Percentiles rank a stretch among this genome's conserved stretches.
Conservation (phyloP, 1,140 invertebrate genomes). For the Drosophila miranda region DNA sequence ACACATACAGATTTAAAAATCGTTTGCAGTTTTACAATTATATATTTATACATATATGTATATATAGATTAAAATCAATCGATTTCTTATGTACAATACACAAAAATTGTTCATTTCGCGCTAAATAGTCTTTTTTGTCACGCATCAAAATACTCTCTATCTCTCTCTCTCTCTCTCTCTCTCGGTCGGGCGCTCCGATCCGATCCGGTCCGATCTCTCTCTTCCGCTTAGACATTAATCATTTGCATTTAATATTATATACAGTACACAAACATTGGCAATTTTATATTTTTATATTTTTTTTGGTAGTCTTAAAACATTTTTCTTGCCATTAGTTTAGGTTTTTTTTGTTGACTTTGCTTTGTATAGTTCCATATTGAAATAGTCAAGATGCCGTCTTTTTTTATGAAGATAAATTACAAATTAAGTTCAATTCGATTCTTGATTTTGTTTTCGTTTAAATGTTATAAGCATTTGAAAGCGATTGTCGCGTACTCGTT, state of each 20-base stretch:
- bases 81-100: conserved; percentile 75
- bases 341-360: conserved; percentile 43
- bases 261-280: conserved; percentile 69
- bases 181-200: too few relatives aligned
- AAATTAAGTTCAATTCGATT: conserved; percentile 55
- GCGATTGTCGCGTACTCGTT: conserved; percentile 76
- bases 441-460: conserved; percentile 19
- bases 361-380: conserved; percentile 66
- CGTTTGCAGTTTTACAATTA: conserved; percentile 70
- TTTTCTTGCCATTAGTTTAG: conserved; percentile 25
- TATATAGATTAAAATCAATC: conserved; percentile 74
- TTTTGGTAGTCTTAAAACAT: conserved; percentile 58
- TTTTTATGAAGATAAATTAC: conserved; percentile 39
- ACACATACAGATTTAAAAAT: conserved; percentile 76
- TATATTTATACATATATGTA: conserved; percentile 51
- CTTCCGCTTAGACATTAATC: conserved; percentile 58
- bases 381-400: conserved; percentile 42
- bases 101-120: conserved; percentile 74
- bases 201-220: not conserved
- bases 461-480: conserved; percentile 71
- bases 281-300: conserved; percentile 34
- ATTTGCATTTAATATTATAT: conserved; percentile 64
- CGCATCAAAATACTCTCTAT: conserved; percentile 62
- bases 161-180: not conserved
- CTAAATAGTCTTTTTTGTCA: conserved; percentile 73